These are phyloP conservation scores for Microtus pennsylvanicus DNA, from an alignment of 2,113 vertebrate species.

Conservation along the genomic window DNA sequence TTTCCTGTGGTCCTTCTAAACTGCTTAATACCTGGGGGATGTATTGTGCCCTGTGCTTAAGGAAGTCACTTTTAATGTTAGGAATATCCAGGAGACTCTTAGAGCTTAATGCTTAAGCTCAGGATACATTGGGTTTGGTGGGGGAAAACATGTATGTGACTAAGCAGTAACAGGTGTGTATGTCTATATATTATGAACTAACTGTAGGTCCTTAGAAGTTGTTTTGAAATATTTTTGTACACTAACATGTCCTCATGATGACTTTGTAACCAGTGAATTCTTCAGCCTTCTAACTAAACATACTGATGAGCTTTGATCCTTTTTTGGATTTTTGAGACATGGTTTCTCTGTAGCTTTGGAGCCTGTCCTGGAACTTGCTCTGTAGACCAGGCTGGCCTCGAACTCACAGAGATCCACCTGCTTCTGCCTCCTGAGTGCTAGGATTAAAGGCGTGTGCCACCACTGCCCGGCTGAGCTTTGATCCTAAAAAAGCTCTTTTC, in stretches of 20 bases:
- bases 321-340: too few relatives aligned
- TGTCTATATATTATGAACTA: neutral
- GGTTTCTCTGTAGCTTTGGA: too few relatives aligned
- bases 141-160: slow-evolving; percentile 5
- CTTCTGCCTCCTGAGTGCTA: too few relatives aligned
- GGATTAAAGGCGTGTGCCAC: too few relatives aligned
- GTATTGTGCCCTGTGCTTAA: neutral
- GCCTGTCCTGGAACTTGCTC: too few relatives aligned
- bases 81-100: neutral
- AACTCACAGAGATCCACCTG: too few relatives aligned
- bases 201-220: neutral
- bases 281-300: neutral
- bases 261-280: slow-evolving; percentile 8
- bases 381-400: too few relatives aligned
- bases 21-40: neutral
- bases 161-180: neutral
- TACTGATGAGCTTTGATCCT: slow-evolving; percentile 12
- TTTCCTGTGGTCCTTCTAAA: slow-evolving; percentile 13
- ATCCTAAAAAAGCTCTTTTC: neutral
- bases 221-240: slow-evolving; percentile 29
- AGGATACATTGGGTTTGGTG: neutral
- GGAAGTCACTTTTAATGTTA: neutral
- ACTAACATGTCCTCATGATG: neutral
- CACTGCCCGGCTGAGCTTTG: too few relatives aligned
- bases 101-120: neutral